Evolutionary conservation across 2,797 vertebrate species (phyloP).

Genomic region (Pangasius sanitwongsei): DNA sequence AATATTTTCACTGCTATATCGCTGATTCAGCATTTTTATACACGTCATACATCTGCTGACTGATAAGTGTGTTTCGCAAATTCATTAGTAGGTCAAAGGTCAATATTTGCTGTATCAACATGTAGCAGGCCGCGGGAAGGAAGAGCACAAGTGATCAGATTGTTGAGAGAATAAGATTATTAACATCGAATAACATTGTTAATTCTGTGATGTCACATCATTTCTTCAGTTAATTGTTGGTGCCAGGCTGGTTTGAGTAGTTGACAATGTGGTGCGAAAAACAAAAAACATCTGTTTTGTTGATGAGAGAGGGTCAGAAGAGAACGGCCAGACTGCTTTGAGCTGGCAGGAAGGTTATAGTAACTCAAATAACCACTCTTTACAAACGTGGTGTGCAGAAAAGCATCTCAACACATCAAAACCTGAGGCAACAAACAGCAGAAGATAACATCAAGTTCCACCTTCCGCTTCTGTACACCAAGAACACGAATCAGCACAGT

Average conservation of each 20-base stretch:
- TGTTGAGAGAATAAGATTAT: background rate
- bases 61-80: slow-evolving; percentile 9
- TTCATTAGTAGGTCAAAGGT: slow-evolving; percentile 20
- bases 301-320: background rate
- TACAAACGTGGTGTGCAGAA: background rate
- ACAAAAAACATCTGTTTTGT: background rate
- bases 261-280: background rate
- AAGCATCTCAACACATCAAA: background rate
- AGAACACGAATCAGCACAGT: background rate
- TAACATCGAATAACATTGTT: background rate
- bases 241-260: no score
- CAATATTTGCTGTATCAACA: background rate
- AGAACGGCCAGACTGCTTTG: background rate
- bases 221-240: no score
- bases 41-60: background rate
- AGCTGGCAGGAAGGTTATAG: background rate
- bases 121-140: background rate
- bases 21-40: slow-evolving; percentile 36
- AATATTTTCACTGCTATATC: slow-evolving; percentile 20
- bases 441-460: background rate
- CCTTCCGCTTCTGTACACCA: background rate
- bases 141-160: background rate
- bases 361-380: background rate
- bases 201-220: background rate
- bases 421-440: background rate